Percentiles rank a stretch among this genome's conserved stretches.
These are phyloP conservation scores for Limnephilus marmoratus DNA, from an alignment of 2,888 invertebrate genomes.

Conservation along the genomic window DNA sequence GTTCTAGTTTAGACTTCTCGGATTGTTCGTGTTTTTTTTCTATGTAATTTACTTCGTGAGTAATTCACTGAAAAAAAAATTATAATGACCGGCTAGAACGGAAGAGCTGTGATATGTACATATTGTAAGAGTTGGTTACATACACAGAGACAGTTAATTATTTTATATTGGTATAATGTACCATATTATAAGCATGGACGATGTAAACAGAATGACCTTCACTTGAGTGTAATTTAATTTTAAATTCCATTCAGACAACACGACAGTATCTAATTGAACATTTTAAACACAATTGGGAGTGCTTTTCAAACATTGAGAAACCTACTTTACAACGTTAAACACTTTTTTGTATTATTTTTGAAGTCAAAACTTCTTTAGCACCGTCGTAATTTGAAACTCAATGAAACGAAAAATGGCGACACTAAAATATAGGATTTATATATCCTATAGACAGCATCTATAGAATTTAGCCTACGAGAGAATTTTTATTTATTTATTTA, in stretches of 20 bases:
- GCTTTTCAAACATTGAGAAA: background rate
- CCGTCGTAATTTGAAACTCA: no score
- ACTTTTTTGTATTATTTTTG: background rate
- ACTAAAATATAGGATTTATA: no score
- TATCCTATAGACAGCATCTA: no score
- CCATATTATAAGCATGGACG: background rate
- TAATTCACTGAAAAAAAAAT: constrained; percentile 9
- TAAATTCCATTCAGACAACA: background rate
- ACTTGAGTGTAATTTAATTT: background rate
- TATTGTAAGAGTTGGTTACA: background rate
- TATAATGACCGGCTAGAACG: background rate
- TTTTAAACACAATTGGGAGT: background rate
- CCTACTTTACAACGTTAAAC: background rate
- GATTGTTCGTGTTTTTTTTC: background rate
- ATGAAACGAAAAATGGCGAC: no score
- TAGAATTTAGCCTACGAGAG: no score
- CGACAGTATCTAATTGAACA: background rate
- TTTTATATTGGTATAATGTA: background rate
- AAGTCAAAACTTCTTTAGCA: no score
- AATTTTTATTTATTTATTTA: no score
- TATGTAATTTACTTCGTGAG: constrained; percentile 8
- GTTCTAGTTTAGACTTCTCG: constrained; percentile 25
- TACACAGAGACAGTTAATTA: background rate
- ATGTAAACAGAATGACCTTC: background rate
- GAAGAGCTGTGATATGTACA: background rate